Conservation (phyloP, 2,888 invertebrate genomes). For the Eupithecia abbreviata region DNA sequence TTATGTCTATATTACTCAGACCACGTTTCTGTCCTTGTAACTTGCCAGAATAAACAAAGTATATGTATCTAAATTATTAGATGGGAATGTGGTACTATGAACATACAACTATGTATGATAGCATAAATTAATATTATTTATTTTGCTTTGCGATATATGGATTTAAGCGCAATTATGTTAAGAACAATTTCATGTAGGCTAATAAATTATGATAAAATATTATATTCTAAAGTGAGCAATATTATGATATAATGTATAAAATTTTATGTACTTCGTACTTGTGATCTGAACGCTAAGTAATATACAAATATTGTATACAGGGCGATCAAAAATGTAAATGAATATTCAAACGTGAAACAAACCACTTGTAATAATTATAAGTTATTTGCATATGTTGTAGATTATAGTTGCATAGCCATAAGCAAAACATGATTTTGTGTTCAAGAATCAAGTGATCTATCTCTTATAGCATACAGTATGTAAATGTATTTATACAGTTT, state of each 20-base stretch:
- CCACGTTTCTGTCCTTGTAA: conserved; percentile 64
- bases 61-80: conserved; percentile 41
- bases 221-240: conserved; percentile 64
- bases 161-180: conserved; percentile 52
- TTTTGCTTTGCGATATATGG: conserved; percentile 57
- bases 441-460: conserved; percentile 63
- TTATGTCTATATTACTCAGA: conserved; percentile 46
- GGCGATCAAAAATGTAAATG: conserved; percentile 64
- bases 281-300: conserved; percentile 62
- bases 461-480: conserved; percentile 55
- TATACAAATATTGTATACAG: conserved; percentile 62
- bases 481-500: conserved; percentile 57
- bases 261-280: conserved; percentile 52
- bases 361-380: conserved; percentile 42
- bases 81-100: conserved; percentile 55
- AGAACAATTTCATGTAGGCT: conserved; percentile 46
- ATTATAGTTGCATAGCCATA: conserved; percentile 62
- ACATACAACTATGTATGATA: conserved; percentile 41
- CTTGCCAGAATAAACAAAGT: conserved; percentile 59
- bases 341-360: conserved; percentile 51
- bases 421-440: conserved; percentile 69
- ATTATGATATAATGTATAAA: conserved; percentile 53
- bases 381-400: conserved; percentile 58
- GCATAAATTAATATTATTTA: conserved; percentile 58
- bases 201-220: conserved; percentile 41